Evolutionary conservation across 2,888 invertebrate species (phyloP).

Genomic region (Sarcophaga subvicina): DNA sequence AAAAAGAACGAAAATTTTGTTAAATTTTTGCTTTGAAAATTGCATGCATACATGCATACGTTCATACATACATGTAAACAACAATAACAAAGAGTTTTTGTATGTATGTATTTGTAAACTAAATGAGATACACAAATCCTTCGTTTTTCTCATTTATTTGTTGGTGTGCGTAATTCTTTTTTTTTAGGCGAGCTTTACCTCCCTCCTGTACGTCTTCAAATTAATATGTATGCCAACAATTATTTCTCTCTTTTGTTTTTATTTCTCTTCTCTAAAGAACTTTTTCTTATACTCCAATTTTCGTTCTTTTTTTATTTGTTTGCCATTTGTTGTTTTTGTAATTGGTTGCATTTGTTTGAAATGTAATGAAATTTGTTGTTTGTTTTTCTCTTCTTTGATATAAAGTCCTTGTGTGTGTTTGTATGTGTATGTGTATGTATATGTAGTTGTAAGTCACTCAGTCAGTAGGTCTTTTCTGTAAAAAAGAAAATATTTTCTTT

Average conservation of each 20-base stretch:
- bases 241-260: conserved; percentile 27
- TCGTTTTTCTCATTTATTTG: too few species aligned
- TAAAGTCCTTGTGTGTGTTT: neutral
- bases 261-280: neutral
- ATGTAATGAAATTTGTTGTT: conserved; percentile 58
- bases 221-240: conserved; percentile 55
- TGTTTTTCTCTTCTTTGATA: neutral
- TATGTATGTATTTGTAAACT: too few species aligned
- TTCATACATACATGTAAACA: too few species aligned
- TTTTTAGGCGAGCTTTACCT: too few species aligned
- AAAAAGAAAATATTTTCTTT: neutral
- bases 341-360: conserved; percentile 60
- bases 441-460: neutral
- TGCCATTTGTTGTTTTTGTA: conserved; percentile 52
- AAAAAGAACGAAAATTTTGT: too few species aligned
- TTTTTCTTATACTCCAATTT: neutral
- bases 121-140: too few species aligned
- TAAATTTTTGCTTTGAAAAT: too few species aligned
- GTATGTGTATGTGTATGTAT: neutral
- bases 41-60: too few species aligned
- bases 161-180: too few species aligned
- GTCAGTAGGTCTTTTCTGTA: neutral
- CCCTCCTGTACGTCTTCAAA: too few species aligned
- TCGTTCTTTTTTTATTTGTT: neutral
- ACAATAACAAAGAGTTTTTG: too few species aligned